These are phyloP conservation scores for Lepidonotus clava DNA, from an alignment of 2,888 invertebrate genomes.

Conservation along the genomic window DNA sequence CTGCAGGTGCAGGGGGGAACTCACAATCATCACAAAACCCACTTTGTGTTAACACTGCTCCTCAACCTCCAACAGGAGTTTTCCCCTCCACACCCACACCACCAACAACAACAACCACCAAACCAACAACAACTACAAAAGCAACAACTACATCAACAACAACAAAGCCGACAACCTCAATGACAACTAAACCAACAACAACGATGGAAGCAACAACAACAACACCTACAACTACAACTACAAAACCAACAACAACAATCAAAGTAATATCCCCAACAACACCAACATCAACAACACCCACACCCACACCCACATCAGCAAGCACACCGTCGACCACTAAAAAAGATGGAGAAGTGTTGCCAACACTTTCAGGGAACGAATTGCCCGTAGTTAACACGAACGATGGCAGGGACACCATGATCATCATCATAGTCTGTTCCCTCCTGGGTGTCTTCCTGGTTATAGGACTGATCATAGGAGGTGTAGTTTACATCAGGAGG, in stretches of 20 bases:
- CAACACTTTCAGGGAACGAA: background rate
- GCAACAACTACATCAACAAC: background rate
- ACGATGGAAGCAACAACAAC: background rate
- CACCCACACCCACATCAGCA: background rate
- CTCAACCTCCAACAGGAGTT: background rate
- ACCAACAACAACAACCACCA: background rate
- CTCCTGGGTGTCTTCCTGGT: background rate
- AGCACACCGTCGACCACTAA: background rate
- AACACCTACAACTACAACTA: constrained; percentile 1
- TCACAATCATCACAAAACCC: background rate
- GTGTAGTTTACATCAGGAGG: background rate
- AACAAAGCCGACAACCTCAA: background rate
- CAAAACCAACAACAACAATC: background rate
- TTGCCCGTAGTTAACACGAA: background rate
- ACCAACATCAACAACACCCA: background rate
- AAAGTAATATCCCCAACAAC: background rate
- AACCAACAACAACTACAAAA: background rate
- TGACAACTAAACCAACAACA: background rate
- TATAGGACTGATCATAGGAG: background rate
- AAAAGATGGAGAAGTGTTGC: background rate
- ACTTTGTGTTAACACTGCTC: background rate
- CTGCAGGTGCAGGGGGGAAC: background rate
- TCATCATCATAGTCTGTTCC: constrained; percentile 23
- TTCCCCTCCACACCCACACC: background rate
- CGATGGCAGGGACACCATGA: background rate